Evolutionary conservation across 2,797 vertebrate species (phyloP), one percentile per base, ranked within the genome.

Genomic region (Hippoglossus hippoglossus): DNA sequence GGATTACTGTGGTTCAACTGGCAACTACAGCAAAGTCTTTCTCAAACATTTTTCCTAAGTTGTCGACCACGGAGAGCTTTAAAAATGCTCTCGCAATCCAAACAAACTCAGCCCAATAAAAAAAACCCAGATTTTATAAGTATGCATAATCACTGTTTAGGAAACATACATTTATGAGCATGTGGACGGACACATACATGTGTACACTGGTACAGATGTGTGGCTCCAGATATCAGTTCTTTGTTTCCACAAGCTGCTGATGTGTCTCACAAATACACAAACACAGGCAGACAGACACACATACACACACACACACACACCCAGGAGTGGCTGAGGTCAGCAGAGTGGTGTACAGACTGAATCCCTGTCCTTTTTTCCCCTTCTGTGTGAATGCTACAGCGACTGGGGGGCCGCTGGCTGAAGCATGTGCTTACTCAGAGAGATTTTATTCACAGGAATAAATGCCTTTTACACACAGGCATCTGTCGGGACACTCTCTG

Each of bases 341-440:
- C 94, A 92, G 81, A 90, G 89, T 76, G 31, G 68, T 67, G 81
- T 66, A 73, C 89, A 89, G 75, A 88, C 83, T 89, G 90, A 93
- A 93, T 92, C 93, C 91, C 90, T 76, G 77, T 88, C 89, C 86
- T 81, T 87, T 90, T 70, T 82, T 62, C 63, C 73, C 81, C 87
- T 81, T 39, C 73, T 83, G 79, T 85, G 88, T 94, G 90, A 93
- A 92, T 90, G 88, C 91, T 81, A 85, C 77, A 88, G 91, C 80
- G n/a, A 44, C 92, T 64, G 81, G 90, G 93, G 92, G 91, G 90
- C 93, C 91, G 57, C 84, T 81, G 83, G 85, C 80, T 81, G 90
- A 95, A 94, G 85, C 90, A 93, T 95, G 87, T 94, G 94, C 94
- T 96, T 95, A 94, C 91, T 90, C 93, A 90, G 87, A 94, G 83